phyloP scores from a whole-genome alignment of 1,140 invertebrate genomes.

The Brachionus rubens region DNA sequence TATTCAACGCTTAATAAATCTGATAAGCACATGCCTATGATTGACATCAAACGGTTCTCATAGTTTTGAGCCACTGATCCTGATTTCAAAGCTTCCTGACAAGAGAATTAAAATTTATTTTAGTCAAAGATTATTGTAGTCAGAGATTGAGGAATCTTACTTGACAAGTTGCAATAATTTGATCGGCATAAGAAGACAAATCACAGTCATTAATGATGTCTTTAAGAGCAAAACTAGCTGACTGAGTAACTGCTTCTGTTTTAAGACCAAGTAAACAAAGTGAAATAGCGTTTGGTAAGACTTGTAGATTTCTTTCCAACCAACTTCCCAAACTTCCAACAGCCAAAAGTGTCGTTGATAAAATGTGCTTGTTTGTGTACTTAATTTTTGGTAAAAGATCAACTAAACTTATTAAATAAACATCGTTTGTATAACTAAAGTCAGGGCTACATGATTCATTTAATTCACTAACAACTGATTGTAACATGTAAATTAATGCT shows the following conservation, averaged over 20 bases:
- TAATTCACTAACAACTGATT: slow-evolving; percentile 43
- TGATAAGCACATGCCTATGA: slow-evolving; percentile 42
- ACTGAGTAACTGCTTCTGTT: slow-evolving; percentile 44
- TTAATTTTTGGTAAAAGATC: slow-evolving; percentile 38
- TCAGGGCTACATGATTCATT: slow-evolving; percentile 45
- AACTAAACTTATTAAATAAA: slow-evolving; percentile 31
- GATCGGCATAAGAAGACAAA: slow-evolving; percentile 11
- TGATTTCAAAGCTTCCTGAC: slow-evolving; percentile 18
- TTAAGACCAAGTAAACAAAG: slow-evolving; percentile 38
- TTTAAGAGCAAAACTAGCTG: slow-evolving; percentile 42
- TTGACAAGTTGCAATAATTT: slow-evolving; percentile 37
- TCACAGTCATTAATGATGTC: slow-evolving; percentile 45
- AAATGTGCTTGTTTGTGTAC: slow-evolving; percentile 36
- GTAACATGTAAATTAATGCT: slow-evolving; percentile 36
- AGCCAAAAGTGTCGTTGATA: slow-evolving; percentile 42
- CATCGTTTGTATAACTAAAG: slow-evolving; percentile 32
- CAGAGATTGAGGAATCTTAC: neutral
- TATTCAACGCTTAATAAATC: slow-evolving; percentile 22
- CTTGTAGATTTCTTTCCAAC: slow-evolving; percentile 6
- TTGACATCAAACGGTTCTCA: slow-evolving; percentile 42
- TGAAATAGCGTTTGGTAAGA: slow-evolving; percentile 43
- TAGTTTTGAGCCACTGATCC: slow-evolving; percentile 33
- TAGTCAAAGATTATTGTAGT: too few relatives aligned
- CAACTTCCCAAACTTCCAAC: slow-evolving; percentile 43
- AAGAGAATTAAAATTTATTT: too few relatives aligned